These are phyloP conservation scores for Archocentrus centrarchus DNA, from an alignment of 2,113 vertebrate species.

Conservation along the genomic window DNA sequence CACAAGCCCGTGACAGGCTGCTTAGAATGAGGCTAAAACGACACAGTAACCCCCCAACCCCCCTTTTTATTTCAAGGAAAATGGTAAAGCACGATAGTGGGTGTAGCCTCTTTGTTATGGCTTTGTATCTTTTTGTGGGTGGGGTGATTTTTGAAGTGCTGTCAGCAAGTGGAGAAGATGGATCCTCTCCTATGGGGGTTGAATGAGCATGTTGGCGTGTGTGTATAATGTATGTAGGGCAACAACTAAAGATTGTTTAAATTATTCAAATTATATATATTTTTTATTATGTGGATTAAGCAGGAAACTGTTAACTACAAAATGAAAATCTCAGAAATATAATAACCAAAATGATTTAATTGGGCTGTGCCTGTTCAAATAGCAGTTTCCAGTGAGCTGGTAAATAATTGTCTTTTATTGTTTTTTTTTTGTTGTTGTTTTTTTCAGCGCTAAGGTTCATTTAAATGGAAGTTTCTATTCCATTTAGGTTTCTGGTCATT, in stretches of 20 bases:
- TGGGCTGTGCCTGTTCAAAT: background rate
- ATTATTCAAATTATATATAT: background rate
- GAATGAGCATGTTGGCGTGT: constrained; percentile 48
- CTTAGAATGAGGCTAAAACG: constrained; percentile 62
- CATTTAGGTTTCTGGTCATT: background rate
- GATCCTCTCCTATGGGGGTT: constrained; percentile 9
- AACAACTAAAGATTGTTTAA: background rate
- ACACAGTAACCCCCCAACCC: background rate
- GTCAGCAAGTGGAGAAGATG: constrained; percentile 48
- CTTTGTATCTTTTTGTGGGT: background rate
- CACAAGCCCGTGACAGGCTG: constrained; percentile 43
- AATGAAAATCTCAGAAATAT: background rate
- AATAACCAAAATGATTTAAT: too few relatives aligned
- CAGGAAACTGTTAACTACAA: background rate
- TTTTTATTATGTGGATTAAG: background rate
- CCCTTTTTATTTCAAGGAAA: background rate
- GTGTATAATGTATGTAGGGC: constrained; percentile 4
- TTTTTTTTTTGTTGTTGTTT: background rate
- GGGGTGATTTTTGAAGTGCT: constrained; percentile 35
- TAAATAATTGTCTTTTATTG: background rate
- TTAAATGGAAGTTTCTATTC: background rate
- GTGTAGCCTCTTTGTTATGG: constrained; percentile 15
- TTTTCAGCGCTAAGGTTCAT: too few relatives aligned
- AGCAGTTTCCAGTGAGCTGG: too few relatives aligned
- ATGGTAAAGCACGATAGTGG: constrained; percentile 26